These are phyloP conservation scores for Periphyllus acericola DNA, from an alignment of 2,888 invertebrate genomes.

Conservation along the genomic window DNA sequence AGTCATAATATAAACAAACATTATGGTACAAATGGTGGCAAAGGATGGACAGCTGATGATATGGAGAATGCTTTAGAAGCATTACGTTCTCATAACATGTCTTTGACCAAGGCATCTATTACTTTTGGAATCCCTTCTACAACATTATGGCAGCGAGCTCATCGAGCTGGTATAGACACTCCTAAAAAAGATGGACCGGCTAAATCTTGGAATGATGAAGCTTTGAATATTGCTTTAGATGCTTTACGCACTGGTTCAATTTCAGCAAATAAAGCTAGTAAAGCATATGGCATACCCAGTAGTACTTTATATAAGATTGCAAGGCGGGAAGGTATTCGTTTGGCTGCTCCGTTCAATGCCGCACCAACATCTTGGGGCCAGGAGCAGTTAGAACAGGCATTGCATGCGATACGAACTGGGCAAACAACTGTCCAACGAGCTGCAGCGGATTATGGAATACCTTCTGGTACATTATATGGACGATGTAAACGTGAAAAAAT, in stretches of 20 bases:
- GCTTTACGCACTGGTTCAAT: slow-evolving; percentile 85
- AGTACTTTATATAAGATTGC: slow-evolving; percentile 93
- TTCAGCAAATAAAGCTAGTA: slow-evolving; percentile 91
- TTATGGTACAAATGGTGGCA: slow-evolving; percentile 66
- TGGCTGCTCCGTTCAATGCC: slow-evolving; percentile 90
- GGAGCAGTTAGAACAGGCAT: slow-evolving; percentile 82
- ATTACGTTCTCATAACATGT: slow-evolving; percentile 86
- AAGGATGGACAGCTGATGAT: slow-evolving; percentile 89
- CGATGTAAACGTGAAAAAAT: slow-evolving; percentile 90
- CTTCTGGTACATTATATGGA: slow-evolving; percentile 88
- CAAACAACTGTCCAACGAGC: slow-evolving; percentile 85
- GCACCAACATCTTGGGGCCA: slow-evolving; percentile 89
- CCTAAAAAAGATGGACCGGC: slow-evolving; percentile 89
- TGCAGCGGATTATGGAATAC: slow-evolving; percentile 86
- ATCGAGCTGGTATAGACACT: slow-evolving; percentile 78
- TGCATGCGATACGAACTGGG: slow-evolving; percentile 83
- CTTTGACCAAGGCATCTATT: slow-evolving; percentile 86
- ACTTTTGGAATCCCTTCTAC: slow-evolving; percentile 91
- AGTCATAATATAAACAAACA: slow-evolving; percentile 52
- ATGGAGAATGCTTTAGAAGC: slow-evolving; percentile 91
- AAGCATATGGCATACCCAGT: slow-evolving; percentile 89
- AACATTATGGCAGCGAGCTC: slow-evolving; percentile 90
- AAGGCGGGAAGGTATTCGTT: slow-evolving; percentile 85
- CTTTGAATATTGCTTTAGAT: slow-evolving; percentile 82
- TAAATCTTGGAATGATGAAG: slow-evolving; percentile 89